Conservation (phyloP, 2,888 invertebrate species). For the Aporophyla nigra region DNA sequence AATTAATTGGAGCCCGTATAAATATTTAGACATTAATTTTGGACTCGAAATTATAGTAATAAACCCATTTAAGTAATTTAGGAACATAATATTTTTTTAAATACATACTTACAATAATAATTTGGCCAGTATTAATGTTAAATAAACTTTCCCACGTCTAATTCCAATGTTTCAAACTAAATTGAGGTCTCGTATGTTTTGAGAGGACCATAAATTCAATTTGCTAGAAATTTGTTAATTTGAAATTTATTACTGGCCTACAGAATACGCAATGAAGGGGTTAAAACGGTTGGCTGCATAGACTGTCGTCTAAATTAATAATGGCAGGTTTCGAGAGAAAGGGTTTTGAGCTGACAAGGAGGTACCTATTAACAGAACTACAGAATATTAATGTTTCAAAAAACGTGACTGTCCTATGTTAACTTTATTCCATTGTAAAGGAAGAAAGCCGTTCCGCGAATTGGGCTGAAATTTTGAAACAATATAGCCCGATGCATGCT, state of each 20-base stretch:
- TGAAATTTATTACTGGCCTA: constrained; percentile 58
- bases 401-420: constrained; percentile 10
- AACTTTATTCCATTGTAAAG: neutral
- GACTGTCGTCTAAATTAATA: constrained; percentile 57
- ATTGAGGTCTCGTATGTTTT: constrained; percentile 55
- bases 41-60: constrained; percentile 18
- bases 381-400: neutral
- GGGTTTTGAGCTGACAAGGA: constrained; percentile 12
- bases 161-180: constrained; percentile 33
- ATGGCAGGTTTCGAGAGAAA: constrained; percentile 42
- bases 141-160: constrained; percentile 27
- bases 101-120: constrained; percentile 23
- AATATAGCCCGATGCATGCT: too few species aligned
- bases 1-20: constrained; percentile 31
- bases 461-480: too few species aligned
- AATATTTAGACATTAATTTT: constrained; percentile 39
- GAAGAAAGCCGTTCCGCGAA: too few species aligned
- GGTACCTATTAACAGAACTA: constrained; percentile 4
- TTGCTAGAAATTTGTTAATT: constrained; percentile 63
- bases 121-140: constrained; percentile 26
- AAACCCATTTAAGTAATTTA: constrained; percentile 10
- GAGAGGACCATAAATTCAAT: constrained; percentile 63
- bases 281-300: constrained; percentile 44
- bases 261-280: constrained; percentile 63
- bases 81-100: constrained; percentile 1